Evolutionary conservation across 2,113 vertebrate species (phyloP).

Genomic region (Myodes glareolus): DNA sequence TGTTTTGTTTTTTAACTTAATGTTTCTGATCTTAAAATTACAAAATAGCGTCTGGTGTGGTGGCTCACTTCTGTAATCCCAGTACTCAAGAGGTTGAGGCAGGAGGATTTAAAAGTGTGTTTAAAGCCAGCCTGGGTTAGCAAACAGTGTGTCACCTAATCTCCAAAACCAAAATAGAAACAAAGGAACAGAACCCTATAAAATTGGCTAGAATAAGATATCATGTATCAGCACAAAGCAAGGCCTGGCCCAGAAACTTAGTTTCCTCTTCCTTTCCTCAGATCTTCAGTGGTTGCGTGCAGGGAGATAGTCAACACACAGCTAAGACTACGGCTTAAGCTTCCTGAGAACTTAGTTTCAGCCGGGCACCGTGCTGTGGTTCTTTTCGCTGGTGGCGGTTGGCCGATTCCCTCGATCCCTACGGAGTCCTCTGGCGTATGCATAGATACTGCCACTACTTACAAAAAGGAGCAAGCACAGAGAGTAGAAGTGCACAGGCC

Average conservation of each 20-base stretch:
- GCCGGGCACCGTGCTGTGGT: neutral
- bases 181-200: neutral
- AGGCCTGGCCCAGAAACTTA: neutral
- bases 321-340: neutral
- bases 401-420: neutral
- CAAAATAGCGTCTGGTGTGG: neutral
- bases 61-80: neutral
- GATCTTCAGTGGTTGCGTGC: neutral
- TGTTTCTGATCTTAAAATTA: slow-evolving; percentile 6
- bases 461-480: slow-evolving; percentile 3
- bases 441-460: neutral
- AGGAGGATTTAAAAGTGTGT: neutral
- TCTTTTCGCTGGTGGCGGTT: neutral
- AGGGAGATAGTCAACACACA: neutral
- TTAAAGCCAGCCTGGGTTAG: neutral
- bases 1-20: neutral
- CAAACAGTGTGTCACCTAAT: neutral
- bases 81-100: neutral
- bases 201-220: neutral
- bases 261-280: neutral
- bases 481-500: neutral
- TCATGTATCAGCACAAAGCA: neutral
- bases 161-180: neutral
- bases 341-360: neutral
- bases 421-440: neutral